Evolutionary conservation across 2,797 vertebrate species (phyloP).

Genomic region (Cynodonichthys magdalenae): DNA sequence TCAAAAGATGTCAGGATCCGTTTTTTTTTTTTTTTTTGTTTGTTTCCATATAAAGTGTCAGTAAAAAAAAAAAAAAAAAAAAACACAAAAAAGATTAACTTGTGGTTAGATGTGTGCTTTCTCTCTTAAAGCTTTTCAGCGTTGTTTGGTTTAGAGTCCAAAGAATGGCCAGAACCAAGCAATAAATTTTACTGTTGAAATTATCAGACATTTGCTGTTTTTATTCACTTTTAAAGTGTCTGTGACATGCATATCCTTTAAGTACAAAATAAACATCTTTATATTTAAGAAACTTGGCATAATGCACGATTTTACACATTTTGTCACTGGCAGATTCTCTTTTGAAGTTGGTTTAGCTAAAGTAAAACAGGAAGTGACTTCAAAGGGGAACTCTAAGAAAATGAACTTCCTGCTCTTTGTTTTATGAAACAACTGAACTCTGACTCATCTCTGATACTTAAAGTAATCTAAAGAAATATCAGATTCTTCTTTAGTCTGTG

Average conservation of each 20-base stretch:
- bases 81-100: background rate
- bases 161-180: slow-evolving; percentile 43
- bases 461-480: no score
- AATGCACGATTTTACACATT: no score
- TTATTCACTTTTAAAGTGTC: slow-evolving; percentile 17
- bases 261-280: no score
- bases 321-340: no score
- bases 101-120: slow-evolving; percentile 25
- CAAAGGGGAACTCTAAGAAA: no score
- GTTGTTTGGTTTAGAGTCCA: slow-evolving; percentile 42
- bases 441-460: no score
- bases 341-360: background rate
- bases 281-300: no score
- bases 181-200: slow-evolving; percentile 64
- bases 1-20: slow-evolving; percentile 22
- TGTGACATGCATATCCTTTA: no score
- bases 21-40: slow-evolving; percentile 2
- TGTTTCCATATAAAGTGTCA: slow-evolving; percentile 30
- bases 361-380: background rate
- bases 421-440: no score
- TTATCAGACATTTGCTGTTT: slow-evolving; percentile 25
- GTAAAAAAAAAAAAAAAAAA: background rate
- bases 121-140: slow-evolving; percentile 21
- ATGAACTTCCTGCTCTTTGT: background rate
- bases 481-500: no score